Evolutionary conservation across 2,113 vertebrate species (phyloP).

Genomic region (Silurus meridionalis): DNA sequence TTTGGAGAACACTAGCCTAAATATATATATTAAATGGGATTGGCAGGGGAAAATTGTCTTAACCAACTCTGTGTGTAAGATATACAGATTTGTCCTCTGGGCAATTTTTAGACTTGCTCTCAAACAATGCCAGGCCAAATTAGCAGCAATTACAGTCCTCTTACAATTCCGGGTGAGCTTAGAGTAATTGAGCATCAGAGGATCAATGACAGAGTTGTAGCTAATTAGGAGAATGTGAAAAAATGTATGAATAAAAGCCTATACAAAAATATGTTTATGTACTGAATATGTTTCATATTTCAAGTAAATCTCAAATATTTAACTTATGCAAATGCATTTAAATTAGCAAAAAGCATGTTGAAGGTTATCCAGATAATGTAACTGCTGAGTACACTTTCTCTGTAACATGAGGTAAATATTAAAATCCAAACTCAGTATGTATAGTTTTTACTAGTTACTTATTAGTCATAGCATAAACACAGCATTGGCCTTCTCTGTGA

Average conservation of each 20-base stretch:
- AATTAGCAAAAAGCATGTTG: background rate
- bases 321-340: background rate
- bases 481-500: background rate
- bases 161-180: constrained; percentile 53
- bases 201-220: constrained; percentile 35
- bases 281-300: background rate
- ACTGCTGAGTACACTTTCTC: background rate
- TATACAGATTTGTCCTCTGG: constrained; percentile 45
- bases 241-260: background rate
- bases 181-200: constrained; percentile 48
- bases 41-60: constrained; percentile 41
- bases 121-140: constrained; percentile 54
- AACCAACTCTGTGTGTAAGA: constrained; percentile 36
- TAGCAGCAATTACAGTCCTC: constrained; percentile 54
- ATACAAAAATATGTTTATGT: too few relatives aligned
- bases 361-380: background rate
- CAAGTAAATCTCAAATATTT: background rate
- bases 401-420: background rate
- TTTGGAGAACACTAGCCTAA: constrained; percentile 48
- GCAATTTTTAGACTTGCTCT: constrained; percentile 47
- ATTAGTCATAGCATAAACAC: background rate
- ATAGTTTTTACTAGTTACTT: background rate
- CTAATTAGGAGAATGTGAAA: constrained; percentile 25
- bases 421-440: background rate
- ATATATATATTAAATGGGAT: constrained; percentile 57